Evolutionary conservation across 2,888 invertebrate genomes (phyloP).

Genomic region (Odiellus spinosus): DNA sequence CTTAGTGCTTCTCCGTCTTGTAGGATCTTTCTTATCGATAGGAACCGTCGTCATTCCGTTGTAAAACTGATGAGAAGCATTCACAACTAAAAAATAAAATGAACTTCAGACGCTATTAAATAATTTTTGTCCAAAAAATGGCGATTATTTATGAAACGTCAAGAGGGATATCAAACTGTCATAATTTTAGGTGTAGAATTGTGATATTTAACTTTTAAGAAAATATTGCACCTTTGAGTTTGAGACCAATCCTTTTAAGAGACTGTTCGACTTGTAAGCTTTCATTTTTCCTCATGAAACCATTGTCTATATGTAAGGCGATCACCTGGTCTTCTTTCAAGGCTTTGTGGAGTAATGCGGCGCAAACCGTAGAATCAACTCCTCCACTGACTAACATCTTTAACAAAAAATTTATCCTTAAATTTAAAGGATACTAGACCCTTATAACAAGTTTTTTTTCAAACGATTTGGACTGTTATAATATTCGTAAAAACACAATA

Average conservation of each 20-base stretch:
- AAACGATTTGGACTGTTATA: too few relatives aligned
- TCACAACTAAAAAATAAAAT: slow-evolving; percentile 31
- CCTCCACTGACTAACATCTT: slow-evolving; percentile 72
- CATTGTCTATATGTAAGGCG: slow-evolving; percentile 95
- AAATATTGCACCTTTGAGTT: slow-evolving; percentile 49
- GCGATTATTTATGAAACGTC: too few relatives aligned
- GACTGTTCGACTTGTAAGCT: slow-evolving; percentile 72
- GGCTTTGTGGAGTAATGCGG: slow-evolving; percentile 80
- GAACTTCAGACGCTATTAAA: too few relatives aligned
- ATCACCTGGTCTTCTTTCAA: slow-evolving; percentile 66
- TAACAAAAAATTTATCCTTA: too few relatives aligned
- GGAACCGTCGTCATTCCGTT: slow-evolving; percentile 63
- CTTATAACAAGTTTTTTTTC: too few relatives aligned
- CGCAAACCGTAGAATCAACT: slow-evolving; percentile 99
- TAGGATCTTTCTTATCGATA: slow-evolving; percentile 38
- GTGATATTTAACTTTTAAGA: too few relatives aligned
- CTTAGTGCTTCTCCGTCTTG: slow-evolving; percentile 51
- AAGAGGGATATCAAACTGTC: too few relatives aligned
- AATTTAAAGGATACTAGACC: slow-evolving; percentile 1
- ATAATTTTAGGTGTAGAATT: too few relatives aligned
- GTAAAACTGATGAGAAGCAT: slow-evolving; percentile 39
- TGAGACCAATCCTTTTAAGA: slow-evolving; percentile 62
- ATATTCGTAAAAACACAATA: too few relatives aligned
- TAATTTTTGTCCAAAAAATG: too few relatives aligned
- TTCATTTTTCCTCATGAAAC: slow-evolving; percentile 95